Evolutionary conservation across 1,140 invertebrate species (phyloP).

Genomic region (Cotesia typhae): DNA sequence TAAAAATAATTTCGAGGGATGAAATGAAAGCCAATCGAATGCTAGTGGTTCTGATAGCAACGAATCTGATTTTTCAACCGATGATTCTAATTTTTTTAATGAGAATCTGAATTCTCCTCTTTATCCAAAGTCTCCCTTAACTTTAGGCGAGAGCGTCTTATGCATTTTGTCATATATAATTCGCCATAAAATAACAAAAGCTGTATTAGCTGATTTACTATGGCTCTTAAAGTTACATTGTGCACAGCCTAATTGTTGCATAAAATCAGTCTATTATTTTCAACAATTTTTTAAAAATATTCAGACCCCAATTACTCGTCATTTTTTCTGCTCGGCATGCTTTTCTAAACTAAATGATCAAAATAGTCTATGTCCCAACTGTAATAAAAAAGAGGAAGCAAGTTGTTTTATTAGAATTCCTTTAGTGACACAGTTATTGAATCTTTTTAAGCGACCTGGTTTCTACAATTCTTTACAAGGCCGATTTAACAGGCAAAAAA

Average conservation of each 20-base stretch:
- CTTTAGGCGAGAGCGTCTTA: conserved; percentile 15
- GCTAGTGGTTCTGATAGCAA: neutral
- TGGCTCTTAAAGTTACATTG: neutral
- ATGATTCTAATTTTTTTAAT: neutral
- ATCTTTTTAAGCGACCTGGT: neutral
- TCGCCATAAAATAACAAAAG: conserved; percentile 8
- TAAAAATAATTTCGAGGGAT: too few relatives aligned
- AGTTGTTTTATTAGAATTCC: conserved; percentile 10
- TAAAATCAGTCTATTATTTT: neutral
- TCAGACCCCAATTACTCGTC: neutral
- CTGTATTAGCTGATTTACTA: neutral
- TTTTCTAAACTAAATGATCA: neutral
- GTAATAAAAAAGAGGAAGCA: neutral
- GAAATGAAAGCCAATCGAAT: too few relatives aligned
- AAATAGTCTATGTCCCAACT: neutral
- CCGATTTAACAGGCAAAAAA: conserved; percentile 9
- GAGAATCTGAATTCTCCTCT: neutral
- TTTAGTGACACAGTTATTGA: neutral
- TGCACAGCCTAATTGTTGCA: conserved; percentile 11
- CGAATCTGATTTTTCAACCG: neutral
- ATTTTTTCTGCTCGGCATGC: conserved; percentile 4
- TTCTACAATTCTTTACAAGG: conserved; percentile 1
- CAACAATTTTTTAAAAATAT: conserved; percentile 4
- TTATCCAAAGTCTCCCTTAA: neutral
- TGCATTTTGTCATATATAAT: neutral